Conservation (phyloP, 23 tunicate species). For the Oikopleura vanhoeffeni region DNA sequence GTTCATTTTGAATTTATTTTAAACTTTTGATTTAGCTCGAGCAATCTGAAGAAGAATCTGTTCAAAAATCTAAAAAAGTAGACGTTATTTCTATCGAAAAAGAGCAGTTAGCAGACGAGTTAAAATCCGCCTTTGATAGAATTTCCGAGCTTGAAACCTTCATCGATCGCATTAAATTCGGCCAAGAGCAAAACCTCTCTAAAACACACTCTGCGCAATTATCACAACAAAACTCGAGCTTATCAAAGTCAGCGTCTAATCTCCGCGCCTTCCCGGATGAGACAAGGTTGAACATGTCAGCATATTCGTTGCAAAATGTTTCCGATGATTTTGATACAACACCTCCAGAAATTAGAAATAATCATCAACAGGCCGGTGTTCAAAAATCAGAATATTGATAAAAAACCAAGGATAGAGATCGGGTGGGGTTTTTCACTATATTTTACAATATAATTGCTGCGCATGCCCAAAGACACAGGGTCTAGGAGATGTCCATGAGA, state of each 20-base stretch:
- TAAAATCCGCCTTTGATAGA: background rate
- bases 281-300: background rate
- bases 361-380: too few species aligned
- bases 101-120: background rate
- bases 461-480: too few species aligned
- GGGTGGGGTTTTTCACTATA: too few species aligned
- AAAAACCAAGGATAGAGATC: too few species aligned
- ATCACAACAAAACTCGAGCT: background rate
- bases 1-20: too few species aligned
- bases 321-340: too few species aligned
- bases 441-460: too few species aligned
- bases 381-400: too few species aligned
- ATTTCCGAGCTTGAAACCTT: conserved; percentile 7
- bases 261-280: background rate
- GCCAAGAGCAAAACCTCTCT: background rate
- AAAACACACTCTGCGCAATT: background rate
- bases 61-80: background rate
- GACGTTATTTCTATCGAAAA: background rate
- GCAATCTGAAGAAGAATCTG: background rate
- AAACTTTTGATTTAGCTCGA: background rate
- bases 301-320: background rate
- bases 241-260: background rate
- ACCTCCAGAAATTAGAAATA: too few species aligned
- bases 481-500: too few species aligned
- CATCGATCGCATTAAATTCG: conserved; percentile 2